phyloP scores from a whole-genome alignment of 2,888 invertebrate genomes.

The Monochamus alternatus region DNA sequence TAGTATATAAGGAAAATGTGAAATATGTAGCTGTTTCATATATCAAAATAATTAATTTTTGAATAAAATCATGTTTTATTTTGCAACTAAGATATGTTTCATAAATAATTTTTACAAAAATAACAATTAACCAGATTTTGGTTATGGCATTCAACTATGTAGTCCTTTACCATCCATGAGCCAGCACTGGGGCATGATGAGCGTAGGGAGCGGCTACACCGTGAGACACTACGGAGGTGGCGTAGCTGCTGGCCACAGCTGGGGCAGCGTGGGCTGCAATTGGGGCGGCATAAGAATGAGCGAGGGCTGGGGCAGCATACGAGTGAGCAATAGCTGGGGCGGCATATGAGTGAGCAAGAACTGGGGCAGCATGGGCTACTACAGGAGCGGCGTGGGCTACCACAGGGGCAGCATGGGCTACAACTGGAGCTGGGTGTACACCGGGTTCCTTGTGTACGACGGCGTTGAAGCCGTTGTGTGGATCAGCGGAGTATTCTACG shows the following conservation, averaged over 20 bases:
- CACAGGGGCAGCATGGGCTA: conserved; percentile 43
- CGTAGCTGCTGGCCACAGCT: background rate
- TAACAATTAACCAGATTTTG: background rate
- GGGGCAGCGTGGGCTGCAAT: background rate
- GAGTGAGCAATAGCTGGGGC: conserved; percentile 31
- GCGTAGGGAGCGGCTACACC: conserved; percentile 4
- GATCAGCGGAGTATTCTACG: conserved; percentile 73
- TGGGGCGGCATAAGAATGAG: conserved; percentile 16
- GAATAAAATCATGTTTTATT: background rate
- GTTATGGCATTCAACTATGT: background rate
- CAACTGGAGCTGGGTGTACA: conserved; percentile 54
- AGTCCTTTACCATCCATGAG: background rate
- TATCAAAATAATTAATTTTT: background rate
- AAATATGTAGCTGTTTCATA: no score
- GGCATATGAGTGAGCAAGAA: no score
- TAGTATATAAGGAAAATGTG: no score
- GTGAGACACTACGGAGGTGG: background rate
- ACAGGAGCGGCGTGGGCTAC: conserved; percentile 27
- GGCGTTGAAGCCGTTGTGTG: conserved; percentile 73
- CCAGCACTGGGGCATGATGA: background rate
- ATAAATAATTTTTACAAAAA: background rate
- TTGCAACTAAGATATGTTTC: background rate
- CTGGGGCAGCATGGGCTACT: conserved; percentile 29
- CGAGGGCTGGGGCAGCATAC: conserved; percentile 24
- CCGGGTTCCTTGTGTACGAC: conserved; percentile 70